Evolutionary conservation across 2,888 invertebrate genomes (phyloP), one percentile per base, ranked within the genome.

Genomic region (Campoplex nolae): DNA sequence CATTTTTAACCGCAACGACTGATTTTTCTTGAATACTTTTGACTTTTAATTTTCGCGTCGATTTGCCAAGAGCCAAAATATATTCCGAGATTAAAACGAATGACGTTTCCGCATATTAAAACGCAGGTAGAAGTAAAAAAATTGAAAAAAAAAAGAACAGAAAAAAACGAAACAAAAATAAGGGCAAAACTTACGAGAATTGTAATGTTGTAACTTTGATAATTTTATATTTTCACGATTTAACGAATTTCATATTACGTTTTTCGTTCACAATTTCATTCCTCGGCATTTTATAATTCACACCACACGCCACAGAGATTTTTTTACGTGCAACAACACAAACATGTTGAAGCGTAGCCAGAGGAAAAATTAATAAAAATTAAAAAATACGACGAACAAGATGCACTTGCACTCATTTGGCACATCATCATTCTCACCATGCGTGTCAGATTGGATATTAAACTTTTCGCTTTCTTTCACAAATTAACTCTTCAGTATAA

Each of bases 1-100:
- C 88, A 88, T 87, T 80, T 70, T 58, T 82, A 54, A 58, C 51
- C 51, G 76, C 45, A 73, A 51, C 32, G 54, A 38, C 58, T 56
- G 38, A 62, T 67, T 54, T 51, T 58, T 76, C 32, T 28, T 28
- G 11, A 35, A 18, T 8, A 38, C n/a, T 45, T 73, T 18, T 6
- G 35, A 35, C 16, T 35, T 58, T 38, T 23, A 32, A 68, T 18
- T 58, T 56, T 68, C 68, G 54, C 32, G 28, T n/a, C 7, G 54
- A 35, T 68, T 16, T 38, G 54, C 67, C 67, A 38, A 77, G 67
- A 8, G n/a, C 32, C 65, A 32, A 48, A 28, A 58, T 28, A 58
- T 28, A 75, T 38, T 45, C 23, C 51, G 51, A 7, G 65, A 51
- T 51, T 1, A 2, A 48, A 48, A 48, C 35, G 0, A 7, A 16